phyloP scores from a whole-genome alignment of 2,113 vertebrate species.

The Cnemophilus loriae region DNA sequence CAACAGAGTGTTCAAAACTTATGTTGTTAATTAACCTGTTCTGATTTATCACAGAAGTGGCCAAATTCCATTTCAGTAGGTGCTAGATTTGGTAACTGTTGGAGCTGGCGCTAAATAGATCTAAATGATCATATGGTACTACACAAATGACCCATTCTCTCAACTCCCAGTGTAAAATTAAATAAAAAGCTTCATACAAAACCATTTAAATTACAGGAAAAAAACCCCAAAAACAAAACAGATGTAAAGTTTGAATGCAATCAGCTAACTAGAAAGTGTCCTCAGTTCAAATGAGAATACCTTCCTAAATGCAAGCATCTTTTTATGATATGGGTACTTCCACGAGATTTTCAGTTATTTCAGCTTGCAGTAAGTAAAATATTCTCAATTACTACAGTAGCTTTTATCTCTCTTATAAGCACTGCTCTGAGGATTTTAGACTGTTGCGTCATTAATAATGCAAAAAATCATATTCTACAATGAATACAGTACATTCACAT shows the following conservation, averaged over 20 bases:
- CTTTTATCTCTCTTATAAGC: not conserved
- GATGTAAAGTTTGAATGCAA: not conserved
- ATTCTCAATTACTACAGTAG: not conserved
- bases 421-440: constrained; percentile 25
- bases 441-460: constrained; percentile 51
- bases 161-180: not conserved
- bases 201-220: not conserved
- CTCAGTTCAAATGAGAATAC: not conserved
- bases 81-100: not conserved
- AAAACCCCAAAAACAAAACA: not conserved
- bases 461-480: not conserved
- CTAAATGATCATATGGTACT: not conserved
- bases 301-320: not conserved
- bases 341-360: not conserved
- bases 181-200: not conserved
- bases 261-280: not conserved
- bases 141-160: not conserved
- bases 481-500: constrained; percentile 10
- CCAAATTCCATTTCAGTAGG: not conserved
- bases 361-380: not conserved
- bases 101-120: not conserved
- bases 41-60: not conserved
- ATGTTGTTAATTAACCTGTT: not conserved
- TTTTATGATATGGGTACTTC: not conserved
- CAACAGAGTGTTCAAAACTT: not conserved